phyloP scores from a whole-genome alignment of 2,113 vertebrate genomes.

The Pampusana beccarii region DNA sequence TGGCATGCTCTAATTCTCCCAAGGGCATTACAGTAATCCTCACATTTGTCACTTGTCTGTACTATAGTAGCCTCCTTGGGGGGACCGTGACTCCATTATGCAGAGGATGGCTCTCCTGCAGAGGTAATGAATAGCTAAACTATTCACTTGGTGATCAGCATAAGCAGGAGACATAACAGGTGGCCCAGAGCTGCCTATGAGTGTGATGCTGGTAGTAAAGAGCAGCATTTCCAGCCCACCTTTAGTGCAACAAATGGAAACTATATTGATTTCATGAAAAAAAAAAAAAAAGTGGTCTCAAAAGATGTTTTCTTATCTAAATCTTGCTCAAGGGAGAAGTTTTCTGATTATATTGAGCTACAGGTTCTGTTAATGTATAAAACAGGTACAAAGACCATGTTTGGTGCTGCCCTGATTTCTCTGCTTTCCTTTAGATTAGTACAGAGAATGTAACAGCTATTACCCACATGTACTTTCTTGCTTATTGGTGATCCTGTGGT shows the following conservation, averaged over 20 bases:
- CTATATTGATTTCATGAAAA: not conserved
- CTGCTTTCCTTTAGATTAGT: not conserved
- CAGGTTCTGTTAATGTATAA: not conserved
- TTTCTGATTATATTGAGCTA: not conserved
- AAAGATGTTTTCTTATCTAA: not conserved
- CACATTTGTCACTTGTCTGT: constrained; percentile 3
- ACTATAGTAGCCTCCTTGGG: not conserved
- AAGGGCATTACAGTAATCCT: constrained; percentile 16
- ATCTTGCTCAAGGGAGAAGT: not conserved
- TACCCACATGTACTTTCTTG: not conserved
- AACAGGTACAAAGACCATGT: not conserved
- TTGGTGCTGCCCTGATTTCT: not conserved
- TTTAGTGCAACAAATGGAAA: not conserved
- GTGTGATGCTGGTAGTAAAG: not conserved
- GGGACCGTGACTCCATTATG: not conserved
- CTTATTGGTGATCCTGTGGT: not conserved
- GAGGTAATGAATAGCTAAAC: not conserved
- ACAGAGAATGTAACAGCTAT: not conserved
- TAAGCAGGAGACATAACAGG: not conserved
- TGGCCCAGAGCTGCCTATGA: not conserved
- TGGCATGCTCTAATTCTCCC: constrained; percentile 9
- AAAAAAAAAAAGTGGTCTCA: not conserved
- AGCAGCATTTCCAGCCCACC: not conserved
- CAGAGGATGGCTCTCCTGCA: not conserved
- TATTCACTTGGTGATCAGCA: not conserved